phyloP scores from a whole-genome alignment of 2,113 vertebrate genomes.

The Rhagologus leucostigma region DNA sequence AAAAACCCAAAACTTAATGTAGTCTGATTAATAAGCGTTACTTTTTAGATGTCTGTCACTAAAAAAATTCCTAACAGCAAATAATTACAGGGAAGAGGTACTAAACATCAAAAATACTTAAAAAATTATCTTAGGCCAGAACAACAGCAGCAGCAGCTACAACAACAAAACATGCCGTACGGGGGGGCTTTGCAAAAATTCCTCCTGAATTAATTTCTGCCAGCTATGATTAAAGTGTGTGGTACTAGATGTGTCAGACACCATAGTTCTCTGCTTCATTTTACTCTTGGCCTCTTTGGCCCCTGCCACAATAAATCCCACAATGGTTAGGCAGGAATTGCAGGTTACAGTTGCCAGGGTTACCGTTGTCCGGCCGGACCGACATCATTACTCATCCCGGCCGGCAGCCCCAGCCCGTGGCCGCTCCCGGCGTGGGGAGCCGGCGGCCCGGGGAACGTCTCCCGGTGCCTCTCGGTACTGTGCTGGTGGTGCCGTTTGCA shows the following conservation, averaged over 20 bases:
- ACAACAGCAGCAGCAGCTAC: background rate
- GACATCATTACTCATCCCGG: conserved; percentile 72
- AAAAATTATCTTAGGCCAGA: background rate
- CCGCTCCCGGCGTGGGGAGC: background rate
- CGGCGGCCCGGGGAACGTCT: background rate
- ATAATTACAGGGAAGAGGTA: background rate
- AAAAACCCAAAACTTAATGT: background rate
- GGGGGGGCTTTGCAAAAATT: conserved; percentile 49
- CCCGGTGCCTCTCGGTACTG: background rate
- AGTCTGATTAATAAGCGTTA: background rate
- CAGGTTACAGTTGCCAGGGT: conserved; percentile 83
- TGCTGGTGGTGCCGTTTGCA: background rate
- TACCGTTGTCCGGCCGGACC: conserved; percentile 70
- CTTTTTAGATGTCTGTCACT: background rate
- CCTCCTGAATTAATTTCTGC: conserved; percentile 77
- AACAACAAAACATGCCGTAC: background rate
- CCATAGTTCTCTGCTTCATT: conserved; percentile 70
- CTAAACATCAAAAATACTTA: background rate
- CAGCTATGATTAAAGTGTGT: conserved; percentile 73
- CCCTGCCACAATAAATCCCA: conserved; percentile 77
- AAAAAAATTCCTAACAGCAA: background rate
- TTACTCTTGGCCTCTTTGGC: conserved; percentile 74
- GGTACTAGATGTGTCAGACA: conserved; percentile 75
- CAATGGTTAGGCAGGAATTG: conserved; percentile 69
- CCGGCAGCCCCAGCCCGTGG: background rate